Evolutionary conservation across 2,113 vertebrate species (phyloP).

Genomic region (Chloebia gouldiae): DNA sequence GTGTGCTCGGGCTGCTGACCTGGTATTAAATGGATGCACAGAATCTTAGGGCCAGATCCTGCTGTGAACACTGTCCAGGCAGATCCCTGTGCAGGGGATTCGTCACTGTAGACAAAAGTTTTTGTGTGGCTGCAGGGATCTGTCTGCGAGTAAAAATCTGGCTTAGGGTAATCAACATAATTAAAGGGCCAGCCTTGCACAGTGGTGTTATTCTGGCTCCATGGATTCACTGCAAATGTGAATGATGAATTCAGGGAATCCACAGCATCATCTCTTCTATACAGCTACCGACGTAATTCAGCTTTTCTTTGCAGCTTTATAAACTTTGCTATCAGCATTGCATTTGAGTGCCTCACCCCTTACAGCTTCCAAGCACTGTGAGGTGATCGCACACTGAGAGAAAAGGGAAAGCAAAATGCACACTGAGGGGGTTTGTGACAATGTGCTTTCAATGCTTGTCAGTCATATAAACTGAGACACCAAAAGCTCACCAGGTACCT

Average conservation of each 20-base stretch:
- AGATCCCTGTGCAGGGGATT: neutral
- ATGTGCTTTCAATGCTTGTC: neutral
- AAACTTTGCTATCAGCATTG: neutral
- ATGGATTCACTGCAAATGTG: neutral
- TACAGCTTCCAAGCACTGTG: neutral
- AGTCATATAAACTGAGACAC: neutral
- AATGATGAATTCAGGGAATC: neutral
- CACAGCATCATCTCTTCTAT: neutral
- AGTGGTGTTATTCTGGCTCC: neutral
- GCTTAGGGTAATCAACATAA: neutral
- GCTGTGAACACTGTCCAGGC: neutral
- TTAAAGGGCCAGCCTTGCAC: neutral
- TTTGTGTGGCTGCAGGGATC: neutral
- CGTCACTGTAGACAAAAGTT: neutral
- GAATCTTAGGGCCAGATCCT: neutral
- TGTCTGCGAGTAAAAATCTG: neutral
- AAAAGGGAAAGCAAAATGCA: neutral
- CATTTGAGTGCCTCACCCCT: neutral
- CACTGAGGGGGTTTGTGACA: neutral
- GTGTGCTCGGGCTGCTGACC: neutral
- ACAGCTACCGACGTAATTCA: neutral
- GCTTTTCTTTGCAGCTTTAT: neutral
- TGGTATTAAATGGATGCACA: neutral
- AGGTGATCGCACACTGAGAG: neutral
- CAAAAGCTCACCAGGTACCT: neutral